phyloP scores from a whole-genome alignment of 2,113 vertebrate species.

The Petaurus breviceps region DNA sequence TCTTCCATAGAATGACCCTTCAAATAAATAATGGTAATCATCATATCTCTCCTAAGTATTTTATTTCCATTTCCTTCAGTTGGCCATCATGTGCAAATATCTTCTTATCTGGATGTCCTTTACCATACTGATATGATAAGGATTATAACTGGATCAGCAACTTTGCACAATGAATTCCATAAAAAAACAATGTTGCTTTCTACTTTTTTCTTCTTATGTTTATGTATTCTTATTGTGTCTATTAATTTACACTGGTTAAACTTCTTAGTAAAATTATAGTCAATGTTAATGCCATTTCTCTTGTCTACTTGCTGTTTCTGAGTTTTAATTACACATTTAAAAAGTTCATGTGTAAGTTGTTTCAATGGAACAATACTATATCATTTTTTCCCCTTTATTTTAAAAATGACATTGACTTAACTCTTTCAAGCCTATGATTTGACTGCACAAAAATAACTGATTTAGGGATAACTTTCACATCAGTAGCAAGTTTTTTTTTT shows the following conservation, averaged over 20 bases:
- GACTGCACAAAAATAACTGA: neutral
- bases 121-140: constrained; percentile 15
- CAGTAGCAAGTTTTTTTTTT: neutral
- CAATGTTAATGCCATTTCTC: neutral
- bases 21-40: neutral
- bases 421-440: neutral
- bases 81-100: neutral
- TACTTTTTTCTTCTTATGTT: constrained; percentile 68
- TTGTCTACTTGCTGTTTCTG: neutral
- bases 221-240: constrained; percentile 52
- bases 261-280: neutral
- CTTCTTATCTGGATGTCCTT: neutral
- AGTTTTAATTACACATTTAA: neutral
- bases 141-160: constrained; percentile 55
- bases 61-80: neutral
- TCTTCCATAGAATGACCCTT: neutral
- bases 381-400: neutral
- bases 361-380: neutral
- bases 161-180: constrained; percentile 75
- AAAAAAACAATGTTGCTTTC: constrained; percentile 66
- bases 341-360: neutral
- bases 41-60: neutral
- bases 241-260: neutral
- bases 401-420: neutral
- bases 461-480: neutral